These are phyloP conservation scores for Neria commutata DNA, from an alignment of 2,888 invertebrate species.

Conservation along the genomic window DNA sequence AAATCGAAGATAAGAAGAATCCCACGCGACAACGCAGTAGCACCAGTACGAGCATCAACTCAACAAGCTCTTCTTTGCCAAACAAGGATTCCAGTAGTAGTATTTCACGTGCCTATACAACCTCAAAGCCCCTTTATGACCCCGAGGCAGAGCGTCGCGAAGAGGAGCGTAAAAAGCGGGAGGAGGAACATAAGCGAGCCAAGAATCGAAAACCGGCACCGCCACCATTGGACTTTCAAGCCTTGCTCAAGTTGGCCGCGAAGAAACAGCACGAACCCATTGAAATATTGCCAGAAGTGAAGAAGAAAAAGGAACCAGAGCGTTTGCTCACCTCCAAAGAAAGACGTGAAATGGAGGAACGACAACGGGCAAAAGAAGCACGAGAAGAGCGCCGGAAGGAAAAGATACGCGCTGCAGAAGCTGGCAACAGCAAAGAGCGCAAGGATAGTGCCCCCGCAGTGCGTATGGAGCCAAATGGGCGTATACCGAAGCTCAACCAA, in stretches of 20 bases:
- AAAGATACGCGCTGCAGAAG: constrained; percentile 33
- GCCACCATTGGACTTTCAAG: constrained; percentile 79
- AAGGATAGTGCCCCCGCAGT: constrained; percentile 1
- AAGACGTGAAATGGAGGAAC: constrained; percentile 74
- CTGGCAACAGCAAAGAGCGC: constrained; percentile 35
- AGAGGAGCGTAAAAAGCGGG: constrained; percentile 51
- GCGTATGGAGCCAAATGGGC: constrained; percentile 52
- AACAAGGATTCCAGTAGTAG: constrained; percentile 19
- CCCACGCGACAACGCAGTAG: constrained; percentile 60
- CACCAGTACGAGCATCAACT: constrained; percentile 37
- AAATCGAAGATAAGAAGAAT: constrained; percentile 74
- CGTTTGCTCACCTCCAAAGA: constrained; percentile 82
- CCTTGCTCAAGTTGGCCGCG: constrained; percentile 80
- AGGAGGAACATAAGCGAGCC: constrained; percentile 61
- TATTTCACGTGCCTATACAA: constrained; percentile 42
- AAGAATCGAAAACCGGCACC: constrained; percentile 69
- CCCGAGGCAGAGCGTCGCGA: constrained; percentile 48
- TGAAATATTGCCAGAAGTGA: constrained; percentile 62
- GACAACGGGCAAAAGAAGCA: constrained; percentile 70
- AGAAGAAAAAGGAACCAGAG: constrained; percentile 68
- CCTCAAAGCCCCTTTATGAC: constrained; percentile 54
- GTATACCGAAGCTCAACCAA: constrained; percentile 65
- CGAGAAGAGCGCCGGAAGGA: constrained; percentile 62
- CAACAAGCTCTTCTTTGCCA: background rate
- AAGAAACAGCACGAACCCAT: constrained; percentile 81